Conservation (phyloP, 2,888 invertebrate species). For the Caenorhabditis uteleia region DNA sequence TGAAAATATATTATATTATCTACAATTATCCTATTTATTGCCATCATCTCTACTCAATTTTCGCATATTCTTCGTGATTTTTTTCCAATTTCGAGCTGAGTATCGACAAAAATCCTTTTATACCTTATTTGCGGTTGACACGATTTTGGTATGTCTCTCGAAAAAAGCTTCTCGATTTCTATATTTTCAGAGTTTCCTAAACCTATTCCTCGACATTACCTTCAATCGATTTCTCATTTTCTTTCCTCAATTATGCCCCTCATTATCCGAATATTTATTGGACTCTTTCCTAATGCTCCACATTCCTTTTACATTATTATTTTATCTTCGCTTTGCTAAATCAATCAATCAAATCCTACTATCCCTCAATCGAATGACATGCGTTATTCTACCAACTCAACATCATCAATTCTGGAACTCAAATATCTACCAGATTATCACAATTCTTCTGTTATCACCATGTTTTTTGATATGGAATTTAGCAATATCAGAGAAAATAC, state of each 20-base stretch:
- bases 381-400: slow-evolving; percentile 14
- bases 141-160: slow-evolving; percentile 12
- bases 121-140: slow-evolving; percentile 20
- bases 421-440: slow-evolving; percentile 8
- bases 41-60: slow-evolving; percentile 11
- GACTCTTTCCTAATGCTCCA: neutral
- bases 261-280: slow-evolving; percentile 3
- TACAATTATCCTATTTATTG: slow-evolving; percentile 19
- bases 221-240: slow-evolving; percentile 12
- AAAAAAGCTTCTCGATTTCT: neutral
- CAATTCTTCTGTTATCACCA: slow-evolving; percentile 4
- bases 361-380: slow-evolving; percentile 15
- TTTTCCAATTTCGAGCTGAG: slow-evolving; percentile 7
- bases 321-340: slow-evolving; percentile 24
- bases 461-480: slow-evolving; percentile 26
- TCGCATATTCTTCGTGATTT: slow-evolving; percentile 7
- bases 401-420: slow-evolving; percentile 23
- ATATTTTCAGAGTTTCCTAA: slow-evolving; percentile 12
- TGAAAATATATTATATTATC: slow-evolving; percentile 18
- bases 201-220: slow-evolving; percentile 18
- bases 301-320: slow-evolving; percentile 11
- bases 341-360: slow-evolving; percentile 19
- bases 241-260: slow-evolving; percentile 25
- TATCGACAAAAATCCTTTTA: slow-evolving; percentile 30
- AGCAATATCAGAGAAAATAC: slow-evolving; percentile 11